Base-by-base conservation (phyloP, 1,140 invertebrate genomes). In the Bombus balteatus region DNA sequence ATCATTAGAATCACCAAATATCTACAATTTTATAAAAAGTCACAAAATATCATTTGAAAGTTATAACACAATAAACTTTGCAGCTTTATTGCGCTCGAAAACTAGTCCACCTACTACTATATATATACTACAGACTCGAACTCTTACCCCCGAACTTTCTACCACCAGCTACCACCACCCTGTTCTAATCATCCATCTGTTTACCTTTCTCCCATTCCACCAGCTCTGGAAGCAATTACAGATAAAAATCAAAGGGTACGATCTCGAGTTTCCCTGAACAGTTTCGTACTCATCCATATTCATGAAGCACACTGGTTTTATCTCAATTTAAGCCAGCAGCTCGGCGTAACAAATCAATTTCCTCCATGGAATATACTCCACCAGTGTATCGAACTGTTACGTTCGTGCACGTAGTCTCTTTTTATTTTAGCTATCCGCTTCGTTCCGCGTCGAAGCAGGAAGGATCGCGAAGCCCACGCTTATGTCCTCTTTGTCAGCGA, bases 401-500 rank as follows among this genome's bases (percentile, higher is more conserved):
- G 34, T 37, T 18, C 65, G n/a, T 41, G 43, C 59, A 28, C 62
- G 34, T 87, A 59, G 12, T 13, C 34, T 18, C 74, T 66, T 71
- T 86, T 73, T 82, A 68, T 59, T 59, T 5, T 25, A 22, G 76
- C 47, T 18, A 22, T 70, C 37, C 68, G 47, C 68, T 72, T n/a
- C 57, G 39, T 68, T 32, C 62, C 22, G 53, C 34, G 53, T 88
- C 79, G 86, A 68, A 78, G 37, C 8, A 32, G 39, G 25, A 80
- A 66, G 43, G 41, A 79, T 81, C 32, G 25, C 71, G 62, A 71
- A 75, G 81, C 77, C 78, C 72, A 89, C 72, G 72, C 70, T 76
- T 41, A 59, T 47, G 73, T 87, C 57, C 62, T 87, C 81, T 89
- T 89, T 89, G 85, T 75, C 78, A 76, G 81, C 75, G 77, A 41